These are phyloP conservation scores for Unio delphinus DNA, from an alignment of 2,888 invertebrate species.

Conservation along the genomic window DNA sequence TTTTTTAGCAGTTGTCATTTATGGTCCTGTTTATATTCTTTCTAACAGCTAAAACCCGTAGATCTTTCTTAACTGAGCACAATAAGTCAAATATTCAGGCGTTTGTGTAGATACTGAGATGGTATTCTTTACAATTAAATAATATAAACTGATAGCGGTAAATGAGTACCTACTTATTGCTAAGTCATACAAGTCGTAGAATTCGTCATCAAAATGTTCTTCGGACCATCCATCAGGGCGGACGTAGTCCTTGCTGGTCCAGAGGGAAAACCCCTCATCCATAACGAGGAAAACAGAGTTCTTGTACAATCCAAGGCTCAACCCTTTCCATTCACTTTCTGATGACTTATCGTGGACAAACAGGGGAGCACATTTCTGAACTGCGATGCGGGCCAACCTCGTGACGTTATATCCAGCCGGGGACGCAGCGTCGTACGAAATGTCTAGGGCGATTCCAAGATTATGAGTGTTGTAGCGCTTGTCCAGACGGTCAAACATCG, in stretches of 20 bases:
- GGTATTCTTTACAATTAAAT: no score
- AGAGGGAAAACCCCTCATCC: slow-evolving; percentile 35
- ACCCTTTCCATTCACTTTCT: slow-evolving; percentile 3
- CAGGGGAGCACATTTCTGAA: slow-evolving; percentile 48
- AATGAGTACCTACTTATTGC: slow-evolving; percentile 33
- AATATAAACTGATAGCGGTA: background rate
- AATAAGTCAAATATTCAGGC: no score
- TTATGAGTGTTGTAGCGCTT: slow-evolving; percentile 43
- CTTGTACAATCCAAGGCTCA: slow-evolving; percentile 46
- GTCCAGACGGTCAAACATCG: slow-evolving; percentile 38
- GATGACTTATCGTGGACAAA: slow-evolving; percentile 30
- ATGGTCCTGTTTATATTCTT: no score
- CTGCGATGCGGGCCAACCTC: slow-evolving; percentile 33
- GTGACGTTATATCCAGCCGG: slow-evolving; percentile 3
- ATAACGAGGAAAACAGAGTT: slow-evolving; percentile 50
- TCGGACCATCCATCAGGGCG: slow-evolving; percentile 17
- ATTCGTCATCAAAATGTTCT: slow-evolving; percentile 15
- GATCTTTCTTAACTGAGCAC: no score
- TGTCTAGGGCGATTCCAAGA: slow-evolving; percentile 45
- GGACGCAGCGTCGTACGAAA: slow-evolving; percentile 22
- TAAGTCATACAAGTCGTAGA: slow-evolving; percentile 28
- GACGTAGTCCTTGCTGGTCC: slow-evolving; percentile 21
- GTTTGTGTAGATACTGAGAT: no score
- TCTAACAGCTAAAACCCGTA: no score
- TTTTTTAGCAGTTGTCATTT: no score